Evolutionary conservation across 92 coral and sea anemone species (phyloP).

Genomic region (Metridium senile): DNA sequence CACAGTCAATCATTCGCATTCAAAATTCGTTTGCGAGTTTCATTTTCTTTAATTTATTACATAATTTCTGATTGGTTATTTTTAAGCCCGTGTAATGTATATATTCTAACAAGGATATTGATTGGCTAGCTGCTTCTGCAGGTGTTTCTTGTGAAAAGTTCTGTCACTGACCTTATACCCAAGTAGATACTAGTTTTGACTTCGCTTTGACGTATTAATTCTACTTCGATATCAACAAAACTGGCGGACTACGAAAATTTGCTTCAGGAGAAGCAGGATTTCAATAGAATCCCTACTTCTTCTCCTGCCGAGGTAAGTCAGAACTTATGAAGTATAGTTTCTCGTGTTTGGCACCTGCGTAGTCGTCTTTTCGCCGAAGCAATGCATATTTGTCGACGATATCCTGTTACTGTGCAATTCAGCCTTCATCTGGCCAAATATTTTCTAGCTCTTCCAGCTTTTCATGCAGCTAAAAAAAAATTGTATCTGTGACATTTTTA

Average conservation of each 20-base stretch:
- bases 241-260: slow-evolving; percentile 1
- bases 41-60: too few species aligned
- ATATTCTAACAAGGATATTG: background rate
- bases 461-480: too few species aligned
- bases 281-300: background rate
- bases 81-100: too few species aligned
- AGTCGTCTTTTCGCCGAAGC: background rate
- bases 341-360: background rate
- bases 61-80: background rate
- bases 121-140: background rate
- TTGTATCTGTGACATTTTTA: too few species aligned
- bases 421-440: too few species aligned
- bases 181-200: background rate
- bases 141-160: slow-evolving; percentile 1
- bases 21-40: too few species aligned
- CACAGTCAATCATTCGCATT: background rate
- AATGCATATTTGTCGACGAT: too few species aligned
- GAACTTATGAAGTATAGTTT: background rate
- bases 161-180: background rate
- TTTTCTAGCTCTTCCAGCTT: too few species aligned
- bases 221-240: background rate
- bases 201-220: background rate
- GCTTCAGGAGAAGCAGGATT: background rate
- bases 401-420: too few species aligned
- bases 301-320: background rate